Evolutionary conservation across 1,140 invertebrate species (phyloP).

Genomic region (Drosophila miranda): DNA sequence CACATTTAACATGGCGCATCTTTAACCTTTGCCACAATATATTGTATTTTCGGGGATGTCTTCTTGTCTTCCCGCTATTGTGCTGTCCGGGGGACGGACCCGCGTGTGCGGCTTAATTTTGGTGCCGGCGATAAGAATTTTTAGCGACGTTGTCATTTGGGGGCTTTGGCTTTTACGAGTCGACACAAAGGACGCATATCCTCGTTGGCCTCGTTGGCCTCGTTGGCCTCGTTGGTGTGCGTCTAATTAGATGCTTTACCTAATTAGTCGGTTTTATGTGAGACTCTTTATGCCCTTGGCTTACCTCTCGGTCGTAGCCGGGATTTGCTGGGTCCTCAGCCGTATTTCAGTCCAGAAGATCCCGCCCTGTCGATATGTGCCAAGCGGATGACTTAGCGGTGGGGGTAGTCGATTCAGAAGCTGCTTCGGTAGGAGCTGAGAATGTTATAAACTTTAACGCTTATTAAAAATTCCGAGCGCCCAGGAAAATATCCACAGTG

Average conservation of each 20-base stretch:
- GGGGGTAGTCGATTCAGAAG: background rate
- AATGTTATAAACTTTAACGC: conserved; percentile 80
- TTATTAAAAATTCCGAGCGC: conserved; percentile 78
- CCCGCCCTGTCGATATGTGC: conserved; percentile 53
- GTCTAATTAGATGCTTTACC: conserved; percentile 79
- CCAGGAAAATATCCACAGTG: conserved; percentile 36
- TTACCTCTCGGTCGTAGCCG: conserved; percentile 58
- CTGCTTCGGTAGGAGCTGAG: conserved; percentile 17
- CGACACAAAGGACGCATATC: conserved; percentile 71
- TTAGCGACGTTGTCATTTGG: conserved; percentile 78
- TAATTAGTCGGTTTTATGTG: conserved; percentile 80
- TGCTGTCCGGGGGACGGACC: too few relatives aligned
- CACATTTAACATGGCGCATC: conserved; percentile 78
- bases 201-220: conserved; percentile 31
- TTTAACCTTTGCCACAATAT: conserved; percentile 77
- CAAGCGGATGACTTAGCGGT: conserved; percentile 1
- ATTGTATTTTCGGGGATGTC: conserved; percentile 39
- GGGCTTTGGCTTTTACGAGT: conserved; percentile 75
- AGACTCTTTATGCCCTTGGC: conserved; percentile 71
- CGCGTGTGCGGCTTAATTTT: conserved; percentile 53
- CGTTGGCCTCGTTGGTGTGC: conserved; percentile 32
- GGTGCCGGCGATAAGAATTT: conserved; percentile 71
- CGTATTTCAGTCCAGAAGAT: conserved; percentile 11
- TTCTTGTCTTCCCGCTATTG: conserved; percentile 1
- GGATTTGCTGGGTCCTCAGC: conserved; percentile 19